Evolutionary conservation across 2,797 vertebrate genomes (phyloP), one percentile per base, ranked within the genome.

Genomic region (Danio aesculapii): DNA sequence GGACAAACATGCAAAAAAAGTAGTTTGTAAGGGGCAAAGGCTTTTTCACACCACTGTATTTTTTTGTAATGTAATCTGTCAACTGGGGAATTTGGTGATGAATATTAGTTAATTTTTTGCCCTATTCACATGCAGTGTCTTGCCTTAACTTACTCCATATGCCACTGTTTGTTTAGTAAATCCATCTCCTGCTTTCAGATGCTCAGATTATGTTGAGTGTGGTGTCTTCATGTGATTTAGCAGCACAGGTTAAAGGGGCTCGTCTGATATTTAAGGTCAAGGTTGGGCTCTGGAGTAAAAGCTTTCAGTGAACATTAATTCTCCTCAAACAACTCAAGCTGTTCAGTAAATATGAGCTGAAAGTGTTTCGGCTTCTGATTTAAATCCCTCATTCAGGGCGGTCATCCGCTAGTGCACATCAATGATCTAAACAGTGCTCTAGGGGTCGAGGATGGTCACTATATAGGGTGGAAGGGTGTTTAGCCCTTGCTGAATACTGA

Each of bases 301-400:
- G 49, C 21, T 67, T 77, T 66, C 8, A 84, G 81, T 83, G 72
- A 76, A 85, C 88, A 81, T 77, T 73, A 87, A 86, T 81, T 86
- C 71, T 80, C 87, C 83, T 79, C 81, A 70, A 90, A 91, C 91
- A 91, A 92, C 91, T 90, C 86, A 86, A 92, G 83, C 83, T 85
- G 85, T 91, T 93, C 84, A 85, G 85, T 79, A 83, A 74, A 67
- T 59, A 17, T 19, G 71, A 88, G 88, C 83, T 82, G 49, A 83
- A 88, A 88, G 87, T 86, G 84, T 90, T 89, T 91, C 88, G 85
- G 30, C 55, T 55, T 64, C 6, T 59, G 21, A 58, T 62, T 62
- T 39, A 39, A 84, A 80, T 88, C 61, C 76, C 90, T 91, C 87
- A 91, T 91, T 88, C 3, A 71, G 67, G 49, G 21, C 8, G 49